phyloP scores from a whole-genome alignment of 35 echinoderm and acorn worm genomes.

The Ophioderma brevispina region DNA sequence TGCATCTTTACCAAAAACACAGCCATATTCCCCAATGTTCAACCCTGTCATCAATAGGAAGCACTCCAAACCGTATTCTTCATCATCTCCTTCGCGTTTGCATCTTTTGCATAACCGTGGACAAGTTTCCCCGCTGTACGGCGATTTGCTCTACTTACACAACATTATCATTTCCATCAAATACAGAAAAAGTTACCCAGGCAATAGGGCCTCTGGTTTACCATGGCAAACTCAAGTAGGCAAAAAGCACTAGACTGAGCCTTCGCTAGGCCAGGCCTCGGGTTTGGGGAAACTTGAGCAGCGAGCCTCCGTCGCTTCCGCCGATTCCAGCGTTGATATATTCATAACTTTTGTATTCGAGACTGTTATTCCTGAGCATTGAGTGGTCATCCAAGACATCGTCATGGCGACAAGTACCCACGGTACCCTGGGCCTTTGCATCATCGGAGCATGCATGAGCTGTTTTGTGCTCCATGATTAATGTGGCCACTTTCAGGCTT shows the following conservation, averaged over 20 bases:
- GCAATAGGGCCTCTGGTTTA: neutral
- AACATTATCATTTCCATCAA: constrained; percentile 15
- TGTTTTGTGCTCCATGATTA: neutral
- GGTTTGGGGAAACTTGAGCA: neutral
- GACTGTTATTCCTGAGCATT: neutral
- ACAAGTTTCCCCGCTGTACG: no score
- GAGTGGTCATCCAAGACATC: constrained; percentile 3
- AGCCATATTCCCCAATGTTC: no score
- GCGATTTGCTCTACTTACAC: neutral
- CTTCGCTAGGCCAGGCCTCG: neutral
- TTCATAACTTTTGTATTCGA: neutral
- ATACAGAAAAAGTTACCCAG: neutral
- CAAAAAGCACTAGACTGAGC: neutral
- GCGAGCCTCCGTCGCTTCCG: neutral
- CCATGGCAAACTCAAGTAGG: neutral
- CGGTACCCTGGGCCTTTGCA: neutral
- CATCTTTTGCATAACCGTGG: no score
- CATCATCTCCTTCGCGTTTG: no score
- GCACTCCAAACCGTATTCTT: no score
- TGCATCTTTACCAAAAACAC: no score
- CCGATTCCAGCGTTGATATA: neutral
- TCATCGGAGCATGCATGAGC: neutral
- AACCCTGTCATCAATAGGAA: no score
- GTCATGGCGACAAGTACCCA: constrained; percentile 12
- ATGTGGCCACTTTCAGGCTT: neutral